Conservation (phyloP, 2,888 invertebrate species). For the Andrena bicolor region DNA sequence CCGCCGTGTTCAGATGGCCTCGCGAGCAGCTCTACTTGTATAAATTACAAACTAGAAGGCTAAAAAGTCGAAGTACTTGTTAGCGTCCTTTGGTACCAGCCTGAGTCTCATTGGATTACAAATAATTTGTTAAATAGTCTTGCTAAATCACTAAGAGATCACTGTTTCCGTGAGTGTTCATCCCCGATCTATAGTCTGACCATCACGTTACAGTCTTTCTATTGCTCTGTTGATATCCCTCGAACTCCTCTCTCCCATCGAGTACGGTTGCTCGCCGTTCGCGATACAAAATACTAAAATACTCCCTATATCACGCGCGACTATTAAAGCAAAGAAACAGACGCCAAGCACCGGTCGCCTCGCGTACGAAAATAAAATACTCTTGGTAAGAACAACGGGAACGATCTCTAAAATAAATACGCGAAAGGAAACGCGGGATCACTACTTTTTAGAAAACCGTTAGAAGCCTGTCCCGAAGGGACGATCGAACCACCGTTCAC, state of each 20-base stretch:
- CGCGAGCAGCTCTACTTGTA: constrained; percentile 61
- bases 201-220: constrained; percentile 43
- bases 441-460: constrained; percentile 38
- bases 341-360: constrained; percentile 21
- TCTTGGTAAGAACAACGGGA: constrained; percentile 14
- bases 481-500: constrained; percentile 12
- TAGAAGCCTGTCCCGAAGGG: constrained; percentile 18
- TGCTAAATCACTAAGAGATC: constrained; percentile 74
- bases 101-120: constrained; percentile 77
- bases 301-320: constrained; percentile 42
- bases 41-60: constrained; percentile 72
- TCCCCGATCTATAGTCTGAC: constrained; percentile 6
- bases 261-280: not conserved
- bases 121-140: constrained; percentile 78
- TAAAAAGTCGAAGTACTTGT: constrained; percentile 69
- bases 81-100: constrained; percentile 78
- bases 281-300: constrained; percentile 33
- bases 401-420: constrained; percentile 51
- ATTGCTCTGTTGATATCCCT: constrained; percentile 45
- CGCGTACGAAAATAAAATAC: constrained; percentile 52
- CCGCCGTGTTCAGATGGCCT: constrained; percentile 27
- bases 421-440: constrained; percentile 25
- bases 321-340: constrained; percentile 19
- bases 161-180: constrained; percentile 54
- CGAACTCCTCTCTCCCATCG: not conserved